Percentiles rank a stretch among this genome's conserved stretches.
These are phyloP conservation scores for Lochmaea crataegi DNA, from an alignment of 2,888 invertebrate genomes.

Conservation along the genomic window DNA sequence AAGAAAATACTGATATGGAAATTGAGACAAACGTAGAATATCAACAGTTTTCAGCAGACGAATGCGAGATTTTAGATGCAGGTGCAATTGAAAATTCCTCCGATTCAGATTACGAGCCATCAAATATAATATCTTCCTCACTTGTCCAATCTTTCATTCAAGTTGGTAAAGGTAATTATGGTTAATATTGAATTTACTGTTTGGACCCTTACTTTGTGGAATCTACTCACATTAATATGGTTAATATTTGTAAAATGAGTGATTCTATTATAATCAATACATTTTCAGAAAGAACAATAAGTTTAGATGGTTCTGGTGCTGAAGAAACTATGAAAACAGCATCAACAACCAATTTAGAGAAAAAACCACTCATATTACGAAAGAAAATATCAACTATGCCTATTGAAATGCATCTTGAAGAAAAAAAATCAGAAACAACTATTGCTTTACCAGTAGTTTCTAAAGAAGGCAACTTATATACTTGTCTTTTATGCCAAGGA, in stretches of 20 bases:
- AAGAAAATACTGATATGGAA: slow-evolving; percentile 40
- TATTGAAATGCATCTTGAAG: slow-evolving; percentile 21
- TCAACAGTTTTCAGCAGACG: slow-evolving; percentile 42
- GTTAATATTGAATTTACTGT: too few species aligned
- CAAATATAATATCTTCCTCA: slow-evolving; percentile 33
- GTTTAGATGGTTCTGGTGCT: slow-evolving; percentile 5
- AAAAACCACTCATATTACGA: slow-evolving; percentile 59
- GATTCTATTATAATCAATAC: too few species aligned
- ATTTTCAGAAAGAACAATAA: slow-evolving; percentile 17
- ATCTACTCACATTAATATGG: too few species aligned
- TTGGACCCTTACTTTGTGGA: too few species aligned
- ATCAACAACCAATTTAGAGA: slow-evolving; percentile 20
- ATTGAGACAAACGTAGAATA: slow-evolving; percentile 45
- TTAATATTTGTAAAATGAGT: too few species aligned
- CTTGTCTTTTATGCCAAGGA: slow-evolving; percentile 68
- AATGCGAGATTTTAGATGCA: slow-evolving; percentile 52
- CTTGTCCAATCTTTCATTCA: slow-evolving; percentile 4
- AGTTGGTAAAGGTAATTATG: background rate
- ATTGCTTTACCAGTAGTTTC: slow-evolving; percentile 49
- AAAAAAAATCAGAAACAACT: slow-evolving; percentile 45
- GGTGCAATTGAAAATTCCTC: slow-evolving; percentile 60
- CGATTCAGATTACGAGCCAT: slow-evolving; percentile 60
- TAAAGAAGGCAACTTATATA: slow-evolving; percentile 65
- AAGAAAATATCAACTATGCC: slow-evolving; percentile 45
- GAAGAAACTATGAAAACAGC: slow-evolving; percentile 14